phyloP scores from a whole-genome alignment of 1,140 invertebrate species.

The Bombus balteatus region DNA sequence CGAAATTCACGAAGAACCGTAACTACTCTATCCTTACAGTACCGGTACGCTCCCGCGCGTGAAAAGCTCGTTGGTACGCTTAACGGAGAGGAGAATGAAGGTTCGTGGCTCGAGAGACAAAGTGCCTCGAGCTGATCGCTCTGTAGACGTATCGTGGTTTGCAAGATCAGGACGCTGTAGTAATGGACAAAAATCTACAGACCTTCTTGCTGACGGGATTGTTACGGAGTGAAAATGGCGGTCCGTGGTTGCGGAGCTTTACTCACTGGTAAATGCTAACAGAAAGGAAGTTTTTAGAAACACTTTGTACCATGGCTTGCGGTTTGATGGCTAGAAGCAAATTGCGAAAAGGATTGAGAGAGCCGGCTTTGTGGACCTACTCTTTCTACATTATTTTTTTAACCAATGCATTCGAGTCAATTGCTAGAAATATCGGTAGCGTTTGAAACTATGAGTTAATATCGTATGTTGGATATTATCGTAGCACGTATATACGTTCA shows the following conservation, averaged over 20 bases:
- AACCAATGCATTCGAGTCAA: neutral
- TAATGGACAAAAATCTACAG: conserved; percentile 17
- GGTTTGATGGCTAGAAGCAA: neutral
- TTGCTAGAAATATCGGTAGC: neutral
- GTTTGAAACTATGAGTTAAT: neutral
- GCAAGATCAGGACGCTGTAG: neutral
- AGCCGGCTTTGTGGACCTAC: neutral
- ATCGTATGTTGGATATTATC: neutral
- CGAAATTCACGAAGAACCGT: conserved; percentile 7
- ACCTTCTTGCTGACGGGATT: neutral
- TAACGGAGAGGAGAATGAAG: neutral
- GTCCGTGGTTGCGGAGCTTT: neutral
- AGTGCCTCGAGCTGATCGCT: neutral
- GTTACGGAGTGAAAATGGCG: neutral
- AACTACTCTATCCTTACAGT: no score
- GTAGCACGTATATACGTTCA: no score
- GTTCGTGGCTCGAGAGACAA: neutral
- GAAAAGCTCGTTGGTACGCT: neutral
- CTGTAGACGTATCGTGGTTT: neutral
- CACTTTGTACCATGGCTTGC: neutral
- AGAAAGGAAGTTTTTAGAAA: neutral
- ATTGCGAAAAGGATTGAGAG: neutral
- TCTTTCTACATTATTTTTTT: neutral
- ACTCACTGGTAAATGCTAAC: neutral
- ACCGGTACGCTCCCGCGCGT: no score